These are phyloP conservation scores for Drosophila nr. perissopoda DNA, from an alignment of 2,888 invertebrate genomes.

Conservation along the genomic window DNA sequence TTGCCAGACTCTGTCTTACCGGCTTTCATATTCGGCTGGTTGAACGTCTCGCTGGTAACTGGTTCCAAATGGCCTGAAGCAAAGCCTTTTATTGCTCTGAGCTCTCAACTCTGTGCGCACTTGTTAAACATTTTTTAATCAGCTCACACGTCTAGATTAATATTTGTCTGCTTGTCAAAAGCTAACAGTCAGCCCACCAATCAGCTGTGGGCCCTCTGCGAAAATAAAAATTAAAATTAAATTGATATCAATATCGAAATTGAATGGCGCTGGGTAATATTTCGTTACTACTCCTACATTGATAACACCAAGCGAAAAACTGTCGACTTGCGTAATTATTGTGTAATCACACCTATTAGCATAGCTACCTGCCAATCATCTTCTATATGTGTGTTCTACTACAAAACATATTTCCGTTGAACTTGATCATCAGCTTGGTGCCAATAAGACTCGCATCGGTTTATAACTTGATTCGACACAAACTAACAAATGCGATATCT, in stretches of 20 bases:
- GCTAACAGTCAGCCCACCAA: constrained; percentile 7
- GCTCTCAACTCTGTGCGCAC: constrained; percentile 7
- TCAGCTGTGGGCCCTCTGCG: constrained; percentile 7
- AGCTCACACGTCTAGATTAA: constrained; percentile 70
- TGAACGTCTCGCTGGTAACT: constrained; percentile 50
- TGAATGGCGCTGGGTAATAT: constrained; percentile 56
- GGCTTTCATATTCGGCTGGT: constrained; percentile 56
- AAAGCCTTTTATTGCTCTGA: constrained; percentile 61
- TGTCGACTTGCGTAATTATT: constrained; percentile 29
- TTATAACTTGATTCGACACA: constrained; percentile 9
- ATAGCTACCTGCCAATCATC: constrained; percentile 23
- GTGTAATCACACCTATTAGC: constrained; percentile 41
- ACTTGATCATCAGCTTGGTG: constrained; percentile 11
- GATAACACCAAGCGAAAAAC: constrained; percentile 41
- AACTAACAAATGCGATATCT: constrained; percentile 9
- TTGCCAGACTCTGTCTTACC: constrained; percentile 53
- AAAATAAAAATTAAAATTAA: constrained; percentile 57
- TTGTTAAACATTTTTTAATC: constrained; percentile 69
- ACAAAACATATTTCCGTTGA: constrained; percentile 28
- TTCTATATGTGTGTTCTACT: not conserved
- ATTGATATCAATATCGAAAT: constrained; percentile 36
- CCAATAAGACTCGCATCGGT: constrained; percentile 24
- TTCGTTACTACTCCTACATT: not conserved
- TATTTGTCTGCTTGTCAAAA: constrained; percentile 60
- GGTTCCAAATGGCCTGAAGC: constrained; percentile 29